phyloP scores from a whole-genome alignment of 2,113 vertebrate species.

The Ifrita kowaldi region DNA sequence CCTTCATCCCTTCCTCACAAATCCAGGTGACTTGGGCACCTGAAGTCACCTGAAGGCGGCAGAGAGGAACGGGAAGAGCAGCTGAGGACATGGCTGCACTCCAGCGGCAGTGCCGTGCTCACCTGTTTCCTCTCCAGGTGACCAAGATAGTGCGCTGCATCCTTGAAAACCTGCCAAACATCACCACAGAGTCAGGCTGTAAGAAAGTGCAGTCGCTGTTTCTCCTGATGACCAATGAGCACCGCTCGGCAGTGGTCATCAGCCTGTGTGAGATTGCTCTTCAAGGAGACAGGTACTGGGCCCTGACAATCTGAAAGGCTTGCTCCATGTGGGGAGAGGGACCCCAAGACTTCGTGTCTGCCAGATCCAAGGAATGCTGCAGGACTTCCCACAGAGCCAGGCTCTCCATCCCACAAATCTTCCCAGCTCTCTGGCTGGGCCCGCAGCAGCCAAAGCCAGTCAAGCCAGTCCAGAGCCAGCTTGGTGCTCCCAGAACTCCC shows the following conservation, averaged over 20 bases:
- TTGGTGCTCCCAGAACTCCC: neutral
- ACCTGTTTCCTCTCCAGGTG: neutral
- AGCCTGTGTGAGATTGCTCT: neutral
- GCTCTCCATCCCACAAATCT: neutral
- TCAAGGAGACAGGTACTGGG: neutral
- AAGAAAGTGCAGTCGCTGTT: accelerated
- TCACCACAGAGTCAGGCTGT: neutral
- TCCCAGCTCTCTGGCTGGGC: neutral
- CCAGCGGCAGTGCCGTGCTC: neutral
- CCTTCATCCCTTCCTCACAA: neutral
- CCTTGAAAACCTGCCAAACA: neutral
- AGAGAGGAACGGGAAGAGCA: neutral
- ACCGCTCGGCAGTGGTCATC: neutral
- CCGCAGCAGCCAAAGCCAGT: neutral
- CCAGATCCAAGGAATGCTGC: neutral
- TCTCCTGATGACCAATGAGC: accelerated
- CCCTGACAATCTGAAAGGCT: neutral
- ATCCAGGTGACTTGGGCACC: neutral
- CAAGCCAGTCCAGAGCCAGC: neutral
- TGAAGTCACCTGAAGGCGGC: accelerated
- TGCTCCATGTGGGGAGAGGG: neutral
- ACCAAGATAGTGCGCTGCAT: neutral
- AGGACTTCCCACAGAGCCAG: neutral
- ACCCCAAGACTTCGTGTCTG: neutral
- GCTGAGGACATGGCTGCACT: neutral